Conservation (phyloP, 1,140 invertebrate genomes). For the Paraescarpia echinospica region DNA sequence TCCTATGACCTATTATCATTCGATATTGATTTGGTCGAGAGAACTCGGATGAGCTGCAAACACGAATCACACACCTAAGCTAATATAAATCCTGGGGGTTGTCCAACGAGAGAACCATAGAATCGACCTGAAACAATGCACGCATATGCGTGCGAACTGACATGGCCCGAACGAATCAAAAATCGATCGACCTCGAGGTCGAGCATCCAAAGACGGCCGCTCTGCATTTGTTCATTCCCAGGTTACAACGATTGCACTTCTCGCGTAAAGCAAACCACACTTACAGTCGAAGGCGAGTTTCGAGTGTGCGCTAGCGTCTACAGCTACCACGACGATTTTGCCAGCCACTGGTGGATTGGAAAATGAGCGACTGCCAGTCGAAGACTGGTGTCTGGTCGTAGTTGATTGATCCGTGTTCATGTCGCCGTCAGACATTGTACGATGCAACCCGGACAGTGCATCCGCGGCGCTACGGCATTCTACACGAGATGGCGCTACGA, state of each 20-base stretch:
- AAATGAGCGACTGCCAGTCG: neutral
- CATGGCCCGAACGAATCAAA: neutral
- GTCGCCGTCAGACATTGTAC: neutral
- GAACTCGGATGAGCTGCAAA: neutral
- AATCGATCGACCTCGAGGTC: neutral
- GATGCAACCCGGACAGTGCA: neutral
- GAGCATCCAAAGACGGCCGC: neutral
- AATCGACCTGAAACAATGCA: neutral
- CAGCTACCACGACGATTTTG: conserved; percentile 19
- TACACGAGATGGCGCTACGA: neutral
- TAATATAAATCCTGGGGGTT: neutral
- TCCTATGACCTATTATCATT: too few species aligned
- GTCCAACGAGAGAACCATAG: neutral
- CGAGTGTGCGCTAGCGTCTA: conserved; percentile 23
- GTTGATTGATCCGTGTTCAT: neutral
- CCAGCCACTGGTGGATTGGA: neutral
- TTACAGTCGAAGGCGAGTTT: conserved; percentile 26
- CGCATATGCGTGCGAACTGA: neutral
- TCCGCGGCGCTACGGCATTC: neutral
- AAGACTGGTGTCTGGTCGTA: neutral
- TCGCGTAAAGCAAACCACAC: neutral
- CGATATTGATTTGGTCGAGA: too few species aligned
- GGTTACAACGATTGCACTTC: neutral
- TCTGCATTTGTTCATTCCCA: neutral
- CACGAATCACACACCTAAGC: too few species aligned